Percentiles rank a stretch among this genome's conserved stretches.
Evolutionary conservation across 2,113 vertebrate genomes (phyloP).

Genomic region (Miniopterus natalensis): DNA sequence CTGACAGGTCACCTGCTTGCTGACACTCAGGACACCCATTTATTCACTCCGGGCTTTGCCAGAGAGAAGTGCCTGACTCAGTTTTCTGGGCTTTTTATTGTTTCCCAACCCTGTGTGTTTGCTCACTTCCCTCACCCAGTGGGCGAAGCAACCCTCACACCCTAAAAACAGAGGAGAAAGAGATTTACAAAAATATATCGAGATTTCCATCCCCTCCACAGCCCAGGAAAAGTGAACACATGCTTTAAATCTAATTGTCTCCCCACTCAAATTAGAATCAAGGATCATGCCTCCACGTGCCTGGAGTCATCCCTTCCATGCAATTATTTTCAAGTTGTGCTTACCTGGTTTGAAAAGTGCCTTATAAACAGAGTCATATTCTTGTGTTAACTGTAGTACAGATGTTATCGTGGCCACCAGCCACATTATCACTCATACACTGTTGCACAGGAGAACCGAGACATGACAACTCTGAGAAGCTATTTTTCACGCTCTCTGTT

Average conservation of each 20-base stretch:
- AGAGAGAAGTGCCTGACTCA: slow-evolving; percentile 53
- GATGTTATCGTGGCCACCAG: neutral
- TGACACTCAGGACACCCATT: neutral
- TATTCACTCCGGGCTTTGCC: slow-evolving; percentile 38
- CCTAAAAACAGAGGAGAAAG: slow-evolving; percentile 69
- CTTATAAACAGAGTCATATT: slow-evolving; percentile 66
- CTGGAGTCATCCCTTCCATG: slow-evolving; percentile 36
- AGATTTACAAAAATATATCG: slow-evolving; percentile 58
- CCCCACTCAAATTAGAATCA: slow-evolving; percentile 62
- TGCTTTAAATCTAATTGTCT: slow-evolving; percentile 60
- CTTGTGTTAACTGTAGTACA: slow-evolving; percentile 29
- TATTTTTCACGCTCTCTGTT: neutral
- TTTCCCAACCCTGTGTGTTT: slow-evolving; percentile 35
- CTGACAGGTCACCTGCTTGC: slow-evolving; percentile 58
- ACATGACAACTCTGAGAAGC: slow-evolving; percentile 42
- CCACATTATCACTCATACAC: slow-evolving; percentile 1
- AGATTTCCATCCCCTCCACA: slow-evolving; percentile 16
- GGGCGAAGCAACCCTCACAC: slow-evolving; percentile 29
- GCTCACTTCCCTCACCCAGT: slow-evolving; percentile 24
- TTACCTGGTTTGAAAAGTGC: slow-evolving; percentile 69
- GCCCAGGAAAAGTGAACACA: slow-evolving; percentile 19
- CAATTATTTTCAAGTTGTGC: slow-evolving; percentile 64
- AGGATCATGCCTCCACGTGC: slow-evolving; percentile 62
- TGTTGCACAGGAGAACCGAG: neutral
- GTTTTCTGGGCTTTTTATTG: slow-evolving; percentile 61